These are phyloP conservation scores for Lophius americanus DNA, from an alignment of 2,797 vertebrate genomes.

Conservation along the genomic window DNA sequence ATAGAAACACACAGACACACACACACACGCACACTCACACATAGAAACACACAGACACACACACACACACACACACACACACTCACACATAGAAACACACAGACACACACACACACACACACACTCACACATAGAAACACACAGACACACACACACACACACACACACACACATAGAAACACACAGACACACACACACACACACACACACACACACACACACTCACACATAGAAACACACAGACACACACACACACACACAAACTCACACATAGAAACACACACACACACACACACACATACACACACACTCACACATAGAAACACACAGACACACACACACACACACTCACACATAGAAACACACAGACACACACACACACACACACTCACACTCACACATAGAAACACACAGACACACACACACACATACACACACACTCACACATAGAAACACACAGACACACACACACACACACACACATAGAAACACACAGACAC, in stretches of 20 bases:
- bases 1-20: conserved; percentile 48
- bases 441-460: no score
- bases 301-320: conserved; percentile 45
- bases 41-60: conserved; percentile 50
- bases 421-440: conserved; percentile 47
- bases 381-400: conserved; percentile 47
- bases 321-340: conserved; percentile 51
- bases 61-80: conserved; percentile 49
- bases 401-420: conserved; percentile 50
- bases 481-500: conserved; percentile 53
- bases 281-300: conserved; percentile 51
- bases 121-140: conserved; percentile 52
- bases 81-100: no score
- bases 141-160: conserved; percentile 52
- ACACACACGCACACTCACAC: conserved; percentile 45
- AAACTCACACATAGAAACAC: no score
- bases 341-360: no score
- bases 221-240: conserved; percentile 51
- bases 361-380: conserved; percentile 49
- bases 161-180: no score
- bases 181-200: conserved; percentile 49
- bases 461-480: conserved; percentile 48
- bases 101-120: conserved; percentile 43
- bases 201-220: conserved; percentile 46
- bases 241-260: conserved; percentile 49